Base-by-base conservation (phyloP, 2,888 invertebrate genomes). In the Eledona agricola region DNA sequence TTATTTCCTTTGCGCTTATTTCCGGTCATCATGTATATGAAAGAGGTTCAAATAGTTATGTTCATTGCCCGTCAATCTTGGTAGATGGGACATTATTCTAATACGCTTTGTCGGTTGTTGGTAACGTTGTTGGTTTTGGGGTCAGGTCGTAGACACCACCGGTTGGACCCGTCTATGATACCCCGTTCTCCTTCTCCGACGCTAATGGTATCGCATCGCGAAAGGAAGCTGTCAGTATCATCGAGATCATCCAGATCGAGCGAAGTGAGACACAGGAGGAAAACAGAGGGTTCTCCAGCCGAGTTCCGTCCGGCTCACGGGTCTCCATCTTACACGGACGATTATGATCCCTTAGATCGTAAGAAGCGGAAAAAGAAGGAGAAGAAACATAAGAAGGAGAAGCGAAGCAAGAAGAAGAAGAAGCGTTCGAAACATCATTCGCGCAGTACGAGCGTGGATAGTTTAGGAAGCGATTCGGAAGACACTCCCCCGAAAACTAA, bases 321-420 rank as follows among this genome's bases (percentile, higher is more conserved):
- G 2, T 69, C 72, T 6, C 70, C 74, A 1, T 37, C 55, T 2
- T 67, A 64, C 34, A 71, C 73, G 2, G 81, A 81, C 43, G 80
- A 81, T 57, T 81, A 81, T 50, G 81, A 82, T 22, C 77, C 78
- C 60, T 70, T 58, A 2, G 72, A 72, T 35, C 62, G 79, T 45
- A 80, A 81, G 58, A 82, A 83, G 60, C 83, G 83, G 66, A 83
- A 84, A 68, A 80, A 86, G 73, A 86, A 87, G 65, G 87, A 89
- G 29, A 89, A 89, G 69, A 85, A 87, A 72, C 88, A 87, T 74
- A 89, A 89, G 72, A 78, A 78, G 58, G 79, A 81, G 47, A 73
- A 78, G 53, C 87, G 87, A 59, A 81, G 85, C 26, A 87, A 87
- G 65, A 89, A 86, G 74, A 87, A 85, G 76, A 87, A 85, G 73